These are phyloP conservation scores for Mobula birostris DNA, from an alignment of 2,113 vertebrate genomes.

Conservation along the genomic window DNA sequence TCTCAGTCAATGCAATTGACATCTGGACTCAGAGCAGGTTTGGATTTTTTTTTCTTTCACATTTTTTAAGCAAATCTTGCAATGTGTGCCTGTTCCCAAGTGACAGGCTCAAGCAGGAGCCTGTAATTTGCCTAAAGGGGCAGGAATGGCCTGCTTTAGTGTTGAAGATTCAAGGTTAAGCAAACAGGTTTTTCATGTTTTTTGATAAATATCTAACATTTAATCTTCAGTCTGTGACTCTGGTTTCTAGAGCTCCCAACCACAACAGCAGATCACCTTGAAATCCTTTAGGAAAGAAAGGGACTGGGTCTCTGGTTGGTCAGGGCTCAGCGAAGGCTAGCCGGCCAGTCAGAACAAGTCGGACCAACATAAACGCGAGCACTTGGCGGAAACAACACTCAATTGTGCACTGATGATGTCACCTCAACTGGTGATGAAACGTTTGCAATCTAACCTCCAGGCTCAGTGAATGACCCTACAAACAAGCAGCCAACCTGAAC, in stretches of 20 bases:
- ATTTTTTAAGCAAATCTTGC: not conserved
- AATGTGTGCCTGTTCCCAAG: not conserved
- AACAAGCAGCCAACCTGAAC: too few relatives aligned
- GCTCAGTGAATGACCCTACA: too few relatives aligned
- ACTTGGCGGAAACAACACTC: too few relatives aligned
- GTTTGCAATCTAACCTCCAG: too few relatives aligned
- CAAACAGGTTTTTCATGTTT: not conserved
- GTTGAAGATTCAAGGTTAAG: not conserved
- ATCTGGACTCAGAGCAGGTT: not conserved
- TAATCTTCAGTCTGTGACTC: not conserved
- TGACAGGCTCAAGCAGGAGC: not conserved
- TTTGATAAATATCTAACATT: not conserved
- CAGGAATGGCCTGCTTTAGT: not conserved
- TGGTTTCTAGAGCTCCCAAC: not conserved
- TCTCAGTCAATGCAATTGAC: not conserved
- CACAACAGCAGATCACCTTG: not conserved
- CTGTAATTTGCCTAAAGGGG: conserved; percentile 19
- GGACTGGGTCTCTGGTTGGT: not conserved
- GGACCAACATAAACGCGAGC: too few relatives aligned
- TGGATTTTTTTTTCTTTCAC: not conserved
- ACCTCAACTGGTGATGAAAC: too few relatives aligned
- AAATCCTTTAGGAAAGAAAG: not conserved
- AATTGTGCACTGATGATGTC: too few relatives aligned
- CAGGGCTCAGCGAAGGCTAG: too few relatives aligned
- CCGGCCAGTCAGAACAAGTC: too few relatives aligned